A percentile compares a stretch with the other conserved stretches of the same genome.
Evolutionary conservation across 2,888 invertebrate species (phyloP).

Genomic region (Drosophila rubida): DNA sequence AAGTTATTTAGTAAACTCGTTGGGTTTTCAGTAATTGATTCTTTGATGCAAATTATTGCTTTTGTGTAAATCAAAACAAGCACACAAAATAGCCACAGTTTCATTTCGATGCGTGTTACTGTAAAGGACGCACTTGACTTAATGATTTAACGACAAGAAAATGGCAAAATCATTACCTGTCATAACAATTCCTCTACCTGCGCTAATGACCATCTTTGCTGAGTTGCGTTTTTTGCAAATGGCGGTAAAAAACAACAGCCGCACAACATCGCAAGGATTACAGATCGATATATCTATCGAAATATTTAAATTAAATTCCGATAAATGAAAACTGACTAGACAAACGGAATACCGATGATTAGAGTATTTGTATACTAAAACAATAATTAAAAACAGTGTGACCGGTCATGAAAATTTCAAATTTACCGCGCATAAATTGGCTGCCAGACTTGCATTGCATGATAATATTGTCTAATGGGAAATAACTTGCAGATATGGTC

Average conservation of each 20-base stretch:
- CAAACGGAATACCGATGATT: too few species aligned
- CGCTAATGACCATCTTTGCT: conserved; percentile 3
- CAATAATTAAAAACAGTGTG: neutral
- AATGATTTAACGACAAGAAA: conserved; percentile 18
- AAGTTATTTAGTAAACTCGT: conserved; percentile 29
- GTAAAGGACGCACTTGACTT: conserved; percentile 35
- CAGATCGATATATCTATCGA: too few species aligned
- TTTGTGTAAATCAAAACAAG: conserved; percentile 2
- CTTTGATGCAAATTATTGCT: neutral
- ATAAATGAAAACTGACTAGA: too few species aligned
- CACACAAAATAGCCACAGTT: conserved; percentile 5
- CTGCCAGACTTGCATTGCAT: conserved; percentile 12
- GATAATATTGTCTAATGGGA: neutral
- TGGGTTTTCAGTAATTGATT: neutral
- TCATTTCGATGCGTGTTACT: conserved; percentile 44
- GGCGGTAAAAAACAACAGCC: conserved; percentile 6
- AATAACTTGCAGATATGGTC: conserved; percentile 38
- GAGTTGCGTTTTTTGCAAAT: conserved; percentile 6
- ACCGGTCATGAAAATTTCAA: conserved; percentile 1
- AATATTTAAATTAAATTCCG: too few species aligned
- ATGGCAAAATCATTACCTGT: conserved; percentile 53
- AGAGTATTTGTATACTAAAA: too few species aligned
- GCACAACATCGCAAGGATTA: too few species aligned
- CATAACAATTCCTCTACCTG: conserved; percentile 33
- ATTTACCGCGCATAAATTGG: neutral